A percentile compares a stretch with the other conserved stretches of the same genome.
These are phyloP conservation scores for Megaceryle alcyon DNA, from an alignment of 2,797 vertebrate genomes.

Conservation along the genomic window DNA sequence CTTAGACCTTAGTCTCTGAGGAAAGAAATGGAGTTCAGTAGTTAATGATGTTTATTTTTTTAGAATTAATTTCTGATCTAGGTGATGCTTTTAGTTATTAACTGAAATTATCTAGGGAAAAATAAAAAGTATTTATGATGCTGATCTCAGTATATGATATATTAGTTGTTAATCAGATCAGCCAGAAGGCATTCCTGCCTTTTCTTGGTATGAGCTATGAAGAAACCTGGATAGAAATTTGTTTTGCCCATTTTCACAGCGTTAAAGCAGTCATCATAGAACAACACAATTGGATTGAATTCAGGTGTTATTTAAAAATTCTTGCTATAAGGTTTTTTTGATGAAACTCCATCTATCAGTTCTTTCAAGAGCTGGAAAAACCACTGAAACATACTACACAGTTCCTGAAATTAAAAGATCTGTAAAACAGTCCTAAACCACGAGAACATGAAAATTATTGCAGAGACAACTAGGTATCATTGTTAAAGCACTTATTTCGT, in stretches of 20 bases:
- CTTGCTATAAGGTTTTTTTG: neutral
- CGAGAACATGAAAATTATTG: neutral
- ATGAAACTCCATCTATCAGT: neutral
- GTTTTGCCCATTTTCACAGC: neutral
- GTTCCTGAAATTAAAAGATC: neutral
- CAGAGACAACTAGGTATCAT: neutral
- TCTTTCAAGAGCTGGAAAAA: neutral
- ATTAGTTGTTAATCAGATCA: neutral
- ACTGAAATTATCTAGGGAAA: neutral
- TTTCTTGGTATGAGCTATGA: neutral
- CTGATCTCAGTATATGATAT: neutral
- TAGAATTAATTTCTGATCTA: neutral
- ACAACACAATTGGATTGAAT: neutral
- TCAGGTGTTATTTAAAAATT: slow-evolving; percentile 2
- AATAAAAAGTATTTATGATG: neutral
- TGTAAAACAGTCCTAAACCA: neutral
- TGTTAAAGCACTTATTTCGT: neutral
- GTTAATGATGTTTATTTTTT: neutral
- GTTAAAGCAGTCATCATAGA: neutral
- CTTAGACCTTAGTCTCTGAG: neutral
- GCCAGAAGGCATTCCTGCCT: neutral
- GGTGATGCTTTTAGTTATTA: neutral
- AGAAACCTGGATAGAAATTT: neutral
- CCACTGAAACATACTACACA: neutral
- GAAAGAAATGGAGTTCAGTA: neutral